These are phyloP conservation scores for Parazoanthus atlanticus DNA, from an alignment of 92 coral and sea anemone genomes.

Conservation along the genomic window DNA sequence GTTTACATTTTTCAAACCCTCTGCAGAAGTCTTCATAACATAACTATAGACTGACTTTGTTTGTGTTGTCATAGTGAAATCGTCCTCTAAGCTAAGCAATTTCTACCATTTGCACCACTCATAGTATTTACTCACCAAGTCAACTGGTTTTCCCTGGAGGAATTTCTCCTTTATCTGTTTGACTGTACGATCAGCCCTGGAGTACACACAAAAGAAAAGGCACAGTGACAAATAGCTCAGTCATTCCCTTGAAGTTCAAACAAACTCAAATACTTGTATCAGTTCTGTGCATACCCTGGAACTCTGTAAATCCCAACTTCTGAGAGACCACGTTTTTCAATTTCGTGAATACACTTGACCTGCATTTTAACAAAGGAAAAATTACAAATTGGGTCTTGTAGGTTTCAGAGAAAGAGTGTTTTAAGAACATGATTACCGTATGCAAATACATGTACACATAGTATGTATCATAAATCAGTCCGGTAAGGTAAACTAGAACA, in stretches of 20 bases:
- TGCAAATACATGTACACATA: not conserved
- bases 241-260: not conserved
- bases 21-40: too few species aligned
- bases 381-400: not conserved
- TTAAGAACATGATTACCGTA: not conserved
- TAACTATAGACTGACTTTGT: too few species aligned
- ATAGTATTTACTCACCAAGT: conserved; percentile 64
- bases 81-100: too few species aligned
- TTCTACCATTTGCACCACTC: too few species aligned
- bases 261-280: not conserved
- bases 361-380: conserved; percentile 25
- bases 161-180: conserved; percentile 86
- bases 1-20: too few species aligned
- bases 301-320: conserved; percentile 96
- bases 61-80: too few species aligned
- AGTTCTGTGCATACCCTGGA: conserved; percentile 76
- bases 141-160: conserved; percentile 80
- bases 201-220: not conserved
- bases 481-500: not conserved
- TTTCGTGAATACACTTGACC: conserved; percentile 85
- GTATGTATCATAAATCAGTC: not conserved
- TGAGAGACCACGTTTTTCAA: conserved; percentile 92
- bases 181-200: conserved; percentile 83
- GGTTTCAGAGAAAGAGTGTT: too few species aligned
- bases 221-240: not conserved